Base-by-base conservation (phyloP, 2,888 invertebrate species). In the Rhynchonema sp. region DNA sequence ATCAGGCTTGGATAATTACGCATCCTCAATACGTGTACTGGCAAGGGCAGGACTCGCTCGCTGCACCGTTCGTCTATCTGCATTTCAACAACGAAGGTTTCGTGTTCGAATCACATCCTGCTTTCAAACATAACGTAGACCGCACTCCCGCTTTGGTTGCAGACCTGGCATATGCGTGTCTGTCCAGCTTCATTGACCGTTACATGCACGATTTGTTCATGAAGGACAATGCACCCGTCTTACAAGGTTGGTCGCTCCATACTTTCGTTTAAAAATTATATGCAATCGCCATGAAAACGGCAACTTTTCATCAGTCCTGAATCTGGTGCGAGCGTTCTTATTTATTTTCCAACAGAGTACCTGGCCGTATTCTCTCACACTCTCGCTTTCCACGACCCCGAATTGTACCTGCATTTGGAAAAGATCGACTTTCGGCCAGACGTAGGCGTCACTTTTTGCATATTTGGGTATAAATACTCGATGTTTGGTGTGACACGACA, bases 11-110 rank as follows among this genome's bases (percentile, higher is more conserved):
- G 96, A 84, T 98, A 1, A 81, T 85, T 17, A 84, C 86, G 62
- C 89, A 94, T 78, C 85, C 87, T 0, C 84, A 91, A 70, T 96
- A 94, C 70, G 98, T 98, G 1, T 98, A 98, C 75, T 98, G 98
- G 98, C 98, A 98, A 77, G 98, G 98, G 0, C 77, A 98, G 60
- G 98, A 99, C 76, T 98, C 96, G 0, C 78, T 98, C 23, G 90
- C 91, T 59, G 98, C 98, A 0, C 98, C 98, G 0, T 98, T 98
- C 78, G 78, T 99, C 2, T 88, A 86, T 73, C 80, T 98, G 38
- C 91, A 98, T 77, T 98, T 98, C 73, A 90, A 90, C 73, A 82
- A 94, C 74, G 92, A 96, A 82, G 87, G 90, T 88, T 56, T 26
- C 9, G 22, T 22, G 46, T 30, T 23, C 55, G 59, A 53, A 26